Evolutionary conservation across 1,140 invertebrate genomes (phyloP).

Genomic region (Drosophila pallidifrons): DNA sequence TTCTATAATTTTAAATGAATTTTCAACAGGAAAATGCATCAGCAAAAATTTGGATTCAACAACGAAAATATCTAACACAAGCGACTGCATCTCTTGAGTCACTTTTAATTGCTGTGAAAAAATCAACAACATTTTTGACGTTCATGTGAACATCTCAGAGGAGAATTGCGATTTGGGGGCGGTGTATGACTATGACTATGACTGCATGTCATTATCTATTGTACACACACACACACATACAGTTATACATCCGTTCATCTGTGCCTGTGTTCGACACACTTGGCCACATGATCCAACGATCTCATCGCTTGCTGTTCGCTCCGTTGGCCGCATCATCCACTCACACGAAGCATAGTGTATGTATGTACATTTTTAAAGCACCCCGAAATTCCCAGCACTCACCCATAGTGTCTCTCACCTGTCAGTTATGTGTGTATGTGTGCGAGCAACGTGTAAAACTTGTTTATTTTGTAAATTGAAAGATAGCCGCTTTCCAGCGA

Average conservation of each 20-base stretch:
- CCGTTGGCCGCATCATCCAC: conserved; percentile 18
- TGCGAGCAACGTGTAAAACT: conserved; percentile 13
- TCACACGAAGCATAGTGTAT: background rate
- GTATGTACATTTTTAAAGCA: conserved; percentile 14
- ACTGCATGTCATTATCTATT: background rate
- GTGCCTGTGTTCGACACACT: background rate
- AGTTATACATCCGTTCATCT: too few relatives aligned
- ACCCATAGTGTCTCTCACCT: conserved; percentile 26
- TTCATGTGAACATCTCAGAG: conserved; percentile 9
- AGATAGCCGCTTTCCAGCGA: conserved; percentile 4
- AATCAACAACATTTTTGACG: conserved; percentile 3
- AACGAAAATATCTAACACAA: background rate
- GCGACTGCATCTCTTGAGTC: conserved; percentile 33
- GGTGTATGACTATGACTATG: background rate
- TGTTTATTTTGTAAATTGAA: conserved; percentile 44
- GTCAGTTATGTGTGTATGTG: conserved; percentile 5
- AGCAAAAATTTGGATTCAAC: conserved; percentile 21
- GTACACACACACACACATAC: conserved; percentile 4
- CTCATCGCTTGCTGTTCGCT: conserved; percentile 1
- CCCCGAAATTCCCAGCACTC: conserved; percentile 9
- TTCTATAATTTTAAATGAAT: conserved; percentile 63
- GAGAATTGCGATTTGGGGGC: conserved; percentile 28
- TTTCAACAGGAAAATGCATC: conserved; percentile 58
- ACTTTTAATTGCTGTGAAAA: conserved; percentile 48
- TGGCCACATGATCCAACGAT: conserved; percentile 42